Evolutionary conservation across 2,113 vertebrate genomes (phyloP).

Genomic region (Neodontobutis hainanensis): DNA sequence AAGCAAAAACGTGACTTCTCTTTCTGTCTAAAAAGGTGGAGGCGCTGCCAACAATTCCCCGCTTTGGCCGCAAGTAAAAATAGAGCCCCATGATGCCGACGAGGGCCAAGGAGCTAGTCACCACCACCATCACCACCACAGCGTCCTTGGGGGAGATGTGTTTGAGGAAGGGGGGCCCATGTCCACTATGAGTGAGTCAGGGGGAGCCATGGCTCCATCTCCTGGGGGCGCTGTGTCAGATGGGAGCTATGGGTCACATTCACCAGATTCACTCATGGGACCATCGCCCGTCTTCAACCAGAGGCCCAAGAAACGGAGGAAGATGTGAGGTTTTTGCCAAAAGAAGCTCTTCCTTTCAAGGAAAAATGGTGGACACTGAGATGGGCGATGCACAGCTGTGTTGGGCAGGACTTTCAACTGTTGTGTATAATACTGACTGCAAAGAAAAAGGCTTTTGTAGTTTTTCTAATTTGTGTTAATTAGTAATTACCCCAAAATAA

Average conservation of each 20-base stretch:
- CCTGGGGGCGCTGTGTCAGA: conserved; percentile 86
- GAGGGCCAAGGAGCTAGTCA: conserved; percentile 85
- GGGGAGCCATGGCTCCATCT: conserved; percentile 84
- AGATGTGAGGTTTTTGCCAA: conserved; percentile 80
- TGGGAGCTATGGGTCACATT: conserved; percentile 92
- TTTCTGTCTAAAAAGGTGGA: conserved; percentile 69
- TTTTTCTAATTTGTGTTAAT: conserved; percentile 17
- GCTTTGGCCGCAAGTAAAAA: conserved; percentile 96
- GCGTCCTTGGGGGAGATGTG: conserved; percentile 88
- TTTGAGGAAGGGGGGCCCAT: conserved; percentile 93
- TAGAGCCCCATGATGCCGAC: conserved; percentile 93
- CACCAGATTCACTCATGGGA: conserved; percentile 92
- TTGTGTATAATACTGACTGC: neutral
- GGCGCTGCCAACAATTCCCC: conserved; percentile 89
- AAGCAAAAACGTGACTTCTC: neutral
- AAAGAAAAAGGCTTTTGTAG: conserved; percentile 9
- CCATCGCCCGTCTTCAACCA: conserved; percentile 95
- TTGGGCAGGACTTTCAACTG: neutral
- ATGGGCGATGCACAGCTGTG: neutral
- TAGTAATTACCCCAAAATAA: conserved; percentile 2
- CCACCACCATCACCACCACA: conserved; percentile 71
- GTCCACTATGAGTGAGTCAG: conserved; percentile 96
- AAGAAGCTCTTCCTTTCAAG: neutral
- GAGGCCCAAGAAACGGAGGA: conserved; percentile 92
- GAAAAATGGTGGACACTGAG: conserved; percentile 11